phyloP scores from a whole-genome alignment of 2,888 invertebrate genomes.

The Dynastes hyllus region DNA sequence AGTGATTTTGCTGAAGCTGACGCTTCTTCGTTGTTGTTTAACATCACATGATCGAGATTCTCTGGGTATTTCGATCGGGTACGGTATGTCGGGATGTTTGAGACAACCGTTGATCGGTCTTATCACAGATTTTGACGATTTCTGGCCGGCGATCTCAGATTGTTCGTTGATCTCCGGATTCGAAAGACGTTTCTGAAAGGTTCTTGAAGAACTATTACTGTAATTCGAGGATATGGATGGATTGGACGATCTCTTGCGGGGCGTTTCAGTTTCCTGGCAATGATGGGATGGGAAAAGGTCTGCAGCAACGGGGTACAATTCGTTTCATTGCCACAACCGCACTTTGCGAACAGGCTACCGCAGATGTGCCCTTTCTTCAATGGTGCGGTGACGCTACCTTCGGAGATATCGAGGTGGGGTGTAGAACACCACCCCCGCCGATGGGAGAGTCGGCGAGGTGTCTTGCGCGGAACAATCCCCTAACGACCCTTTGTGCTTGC shows the following conservation, averaged over 20 bases:
- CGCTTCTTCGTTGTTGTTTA: conserved; percentile 52
- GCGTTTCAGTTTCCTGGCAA: conserved; percentile 22
- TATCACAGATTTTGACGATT: conserved; percentile 39
- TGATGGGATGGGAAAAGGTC: conserved; percentile 56
- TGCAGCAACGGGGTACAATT: conserved; percentile 52
- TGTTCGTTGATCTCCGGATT: conserved; percentile 58
- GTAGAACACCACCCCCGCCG: too few species aligned
- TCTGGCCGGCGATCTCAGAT: conserved; percentile 46
- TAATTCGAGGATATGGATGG: conserved; percentile 27
- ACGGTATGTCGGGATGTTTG: conserved; percentile 69
- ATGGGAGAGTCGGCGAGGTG: conserved; percentile 4
- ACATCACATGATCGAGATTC: conserved; percentile 56
- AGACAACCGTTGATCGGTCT: conserved; percentile 58
- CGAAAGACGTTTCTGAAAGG: conserved; percentile 57
- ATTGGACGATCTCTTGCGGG: conserved; percentile 54
- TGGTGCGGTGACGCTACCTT: conserved; percentile 55
- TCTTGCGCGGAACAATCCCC: conserved; percentile 55
- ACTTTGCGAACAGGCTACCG: conserved; percentile 71
- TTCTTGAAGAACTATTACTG: background rate
- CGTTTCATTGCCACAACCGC: conserved; percentile 65
- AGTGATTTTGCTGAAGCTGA: conserved; percentile 43
- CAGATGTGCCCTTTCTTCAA: conserved; percentile 68
- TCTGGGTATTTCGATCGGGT: conserved; percentile 62
- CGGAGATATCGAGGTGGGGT: conserved; percentile 40
- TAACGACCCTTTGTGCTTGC: conserved; percentile 62